These are phyloP conservation scores for Galeopsomyia nigrocyanea DNA, from an alignment of 2,888 invertebrate genomes.

Conservation along the genomic window DNA sequence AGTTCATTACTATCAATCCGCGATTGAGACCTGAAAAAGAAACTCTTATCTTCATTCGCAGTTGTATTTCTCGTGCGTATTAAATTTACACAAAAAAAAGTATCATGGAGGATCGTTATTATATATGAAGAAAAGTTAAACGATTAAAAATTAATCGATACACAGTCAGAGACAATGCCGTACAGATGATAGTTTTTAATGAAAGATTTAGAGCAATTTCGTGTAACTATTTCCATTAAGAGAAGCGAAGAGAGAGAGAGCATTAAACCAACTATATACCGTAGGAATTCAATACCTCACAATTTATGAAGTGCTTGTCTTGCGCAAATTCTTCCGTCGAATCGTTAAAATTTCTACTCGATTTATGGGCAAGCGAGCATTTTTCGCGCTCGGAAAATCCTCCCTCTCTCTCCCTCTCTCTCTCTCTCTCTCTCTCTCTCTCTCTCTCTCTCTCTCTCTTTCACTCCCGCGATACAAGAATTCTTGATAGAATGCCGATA, in stretches of 20 bases:
- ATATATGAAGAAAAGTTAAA: not conserved
- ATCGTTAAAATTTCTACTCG: constrained; percentile 47
- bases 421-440: constrained; percentile 1
- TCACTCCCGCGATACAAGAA: constrained; percentile 38
- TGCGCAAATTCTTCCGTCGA: constrained; percentile 46
- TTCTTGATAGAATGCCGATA: constrained; percentile 41
- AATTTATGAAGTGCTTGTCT: constrained; percentile 48
- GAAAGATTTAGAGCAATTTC: constrained; percentile 25
- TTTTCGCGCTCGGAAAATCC: constrained; percentile 32
- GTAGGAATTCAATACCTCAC: constrained; percentile 45
- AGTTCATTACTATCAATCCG: no score
- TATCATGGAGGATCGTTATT: no score
- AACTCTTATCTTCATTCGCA: no score
- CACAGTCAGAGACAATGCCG: not conserved
- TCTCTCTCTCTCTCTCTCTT: not conserved
- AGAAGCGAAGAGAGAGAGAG: constrained; percentile 40
- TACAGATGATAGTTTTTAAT: not conserved
- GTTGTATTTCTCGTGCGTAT: no score
- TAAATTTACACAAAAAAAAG: no score
- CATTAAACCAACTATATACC: constrained; percentile 43
- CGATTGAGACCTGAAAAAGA: no score
- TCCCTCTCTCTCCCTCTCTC: constrained; percentile 5
- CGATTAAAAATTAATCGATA: not conserved
- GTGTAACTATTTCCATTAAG: constrained; percentile 48
- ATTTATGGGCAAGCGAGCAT: constrained; percentile 38